A percentile compares a stretch with the other conserved stretches of the same genome.
Conservation (phyloP, 2,888 invertebrate species). For the Eupsilia transversa region DNA sequence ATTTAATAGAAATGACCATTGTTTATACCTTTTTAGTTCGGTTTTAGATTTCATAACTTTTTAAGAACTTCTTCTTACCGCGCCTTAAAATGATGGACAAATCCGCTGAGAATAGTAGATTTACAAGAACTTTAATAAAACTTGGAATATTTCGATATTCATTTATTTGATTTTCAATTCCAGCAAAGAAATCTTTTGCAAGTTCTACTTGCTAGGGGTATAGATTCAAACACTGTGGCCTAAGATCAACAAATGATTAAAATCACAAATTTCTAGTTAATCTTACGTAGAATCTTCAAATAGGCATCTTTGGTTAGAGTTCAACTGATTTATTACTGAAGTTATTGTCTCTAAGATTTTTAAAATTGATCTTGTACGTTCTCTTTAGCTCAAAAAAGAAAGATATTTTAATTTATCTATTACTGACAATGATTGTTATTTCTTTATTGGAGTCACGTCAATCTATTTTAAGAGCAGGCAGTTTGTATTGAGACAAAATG, state of each 20-base stretch:
- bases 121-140: conserved; percentile 5
- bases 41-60: too few relatives aligned
- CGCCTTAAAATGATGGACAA: background rate
- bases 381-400: background rate
- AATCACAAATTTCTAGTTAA: conserved; percentile 33
- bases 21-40: too few relatives aligned
- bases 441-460: background rate
- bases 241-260: conserved; percentile 29
- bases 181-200: conserved; percentile 22
- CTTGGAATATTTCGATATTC: conserved; percentile 10
- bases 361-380: conserved; percentile 12
- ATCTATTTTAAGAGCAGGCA: background rate
- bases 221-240: conserved; percentile 21
- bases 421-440: background rate
- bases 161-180: conserved; percentile 31
- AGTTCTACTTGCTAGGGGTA: background rate
- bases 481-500: background rate
- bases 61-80: too few relatives aligned
- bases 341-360: conserved; percentile 1
- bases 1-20: too few relatives aligned
- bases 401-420: conserved; percentile 1
- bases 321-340: conserved; percentile 36
- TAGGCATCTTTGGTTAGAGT: conserved; percentile 12
- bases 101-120: conserved; percentile 3
- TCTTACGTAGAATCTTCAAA: conserved; percentile 20